Evolutionary conservation across 2,888 invertebrate genomes (phyloP).

Genomic region (Pristionchus exspectatus): DNA sequence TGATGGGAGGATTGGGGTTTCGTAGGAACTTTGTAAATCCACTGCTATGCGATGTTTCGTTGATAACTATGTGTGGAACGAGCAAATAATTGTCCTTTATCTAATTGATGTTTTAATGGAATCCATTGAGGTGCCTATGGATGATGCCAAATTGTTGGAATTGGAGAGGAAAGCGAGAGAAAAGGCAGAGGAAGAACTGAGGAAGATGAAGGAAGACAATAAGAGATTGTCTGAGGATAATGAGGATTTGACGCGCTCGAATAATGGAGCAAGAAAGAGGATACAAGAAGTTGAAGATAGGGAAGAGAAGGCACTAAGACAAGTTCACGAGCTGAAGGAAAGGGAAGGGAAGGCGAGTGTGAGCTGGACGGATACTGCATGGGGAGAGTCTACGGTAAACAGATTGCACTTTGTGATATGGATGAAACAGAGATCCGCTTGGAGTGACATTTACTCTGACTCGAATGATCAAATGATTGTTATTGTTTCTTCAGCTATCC

Average conservation of each 20-base stretch:
- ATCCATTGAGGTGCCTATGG: not conserved
- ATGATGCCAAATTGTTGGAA: not conserved
- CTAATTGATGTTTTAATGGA: not conserved
- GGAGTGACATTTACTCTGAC: too few species aligned
- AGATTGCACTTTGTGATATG: too few species aligned
- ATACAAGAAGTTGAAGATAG: not conserved
- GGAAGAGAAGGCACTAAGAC: not conserved
- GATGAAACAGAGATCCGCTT: too few species aligned
- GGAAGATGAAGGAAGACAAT: not conserved
- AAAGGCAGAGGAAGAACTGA: conserved; percentile 9
- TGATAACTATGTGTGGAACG: too few species aligned
- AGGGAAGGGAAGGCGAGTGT: conserved; percentile 17
- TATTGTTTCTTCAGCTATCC: too few species aligned
- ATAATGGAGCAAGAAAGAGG: not conserved
- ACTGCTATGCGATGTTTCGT: not conserved
- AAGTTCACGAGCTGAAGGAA: not conserved
- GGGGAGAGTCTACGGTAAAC: too few species aligned
- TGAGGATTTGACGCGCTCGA: not conserved
- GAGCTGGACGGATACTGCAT: not conserved
- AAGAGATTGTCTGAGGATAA: not conserved
- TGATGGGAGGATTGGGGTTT: not conserved
- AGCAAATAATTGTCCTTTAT: too few species aligned
- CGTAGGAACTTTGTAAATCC: not conserved
- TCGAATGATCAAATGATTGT: too few species aligned
- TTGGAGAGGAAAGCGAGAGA: not conserved